Evolutionary conservation across 1,140 invertebrate species (phyloP).

Genomic region (Camponotus vicinus): DNA sequence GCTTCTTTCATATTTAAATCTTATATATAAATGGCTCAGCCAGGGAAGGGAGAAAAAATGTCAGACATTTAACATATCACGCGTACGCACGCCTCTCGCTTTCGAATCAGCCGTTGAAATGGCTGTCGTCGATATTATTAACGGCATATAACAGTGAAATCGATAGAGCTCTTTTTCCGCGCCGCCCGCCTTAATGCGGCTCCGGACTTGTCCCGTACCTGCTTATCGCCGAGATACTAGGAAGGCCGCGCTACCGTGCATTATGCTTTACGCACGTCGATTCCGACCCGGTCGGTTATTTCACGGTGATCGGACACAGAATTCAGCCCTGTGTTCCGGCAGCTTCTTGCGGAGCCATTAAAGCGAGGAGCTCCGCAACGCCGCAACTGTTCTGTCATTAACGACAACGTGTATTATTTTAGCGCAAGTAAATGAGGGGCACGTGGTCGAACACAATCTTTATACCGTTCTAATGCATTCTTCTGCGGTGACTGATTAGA

Average conservation of each 20-base stretch:
- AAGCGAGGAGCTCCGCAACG: conserved; percentile 42
- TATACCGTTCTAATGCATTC: background rate
- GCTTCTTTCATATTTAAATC: too few species aligned
- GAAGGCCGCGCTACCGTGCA: conserved; percentile 43
- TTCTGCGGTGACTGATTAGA: conserved; percentile 18
- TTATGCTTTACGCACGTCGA: conserved; percentile 50
- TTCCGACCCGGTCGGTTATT: conserved; percentile 62
- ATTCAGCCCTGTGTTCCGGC: conserved; percentile 46
- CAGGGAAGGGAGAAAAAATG: background rate
- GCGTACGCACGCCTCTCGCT: conserved; percentile 53
- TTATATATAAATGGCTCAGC: background rate
- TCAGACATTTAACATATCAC: conserved; percentile 30
- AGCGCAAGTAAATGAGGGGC: conserved; percentile 45
- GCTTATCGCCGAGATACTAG: conserved; percentile 57
- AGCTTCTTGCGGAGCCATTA: conserved; percentile 52
- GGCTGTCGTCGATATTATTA: conserved; percentile 52
- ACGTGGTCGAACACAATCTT: conserved; percentile 21
- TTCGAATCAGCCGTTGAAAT: conserved; percentile 58
- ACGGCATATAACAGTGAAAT: conserved; percentile 67
- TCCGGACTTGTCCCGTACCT: conserved; percentile 44
- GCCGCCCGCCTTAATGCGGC: conserved; percentile 40
- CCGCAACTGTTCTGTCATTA: conserved; percentile 46
- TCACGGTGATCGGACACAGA: conserved; percentile 65
- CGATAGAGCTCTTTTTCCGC: conserved; percentile 63
- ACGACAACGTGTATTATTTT: conserved; percentile 56